Evolutionary conservation across 2,113 vertebrate species (phyloP).

Genomic region (Pteruthius melanotis): DNA sequence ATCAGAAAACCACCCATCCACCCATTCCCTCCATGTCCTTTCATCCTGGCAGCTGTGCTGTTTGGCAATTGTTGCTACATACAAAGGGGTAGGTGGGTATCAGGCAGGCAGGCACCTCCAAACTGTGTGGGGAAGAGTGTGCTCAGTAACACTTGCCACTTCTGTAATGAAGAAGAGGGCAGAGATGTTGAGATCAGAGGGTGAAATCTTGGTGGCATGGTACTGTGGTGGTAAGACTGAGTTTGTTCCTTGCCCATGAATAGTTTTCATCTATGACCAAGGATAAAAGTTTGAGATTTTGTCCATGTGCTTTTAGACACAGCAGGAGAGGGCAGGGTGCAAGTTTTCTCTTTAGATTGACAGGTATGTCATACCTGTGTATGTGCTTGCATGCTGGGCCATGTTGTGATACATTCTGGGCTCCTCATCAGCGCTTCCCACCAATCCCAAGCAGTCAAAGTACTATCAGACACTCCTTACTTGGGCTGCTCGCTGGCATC

Average conservation of each 20-base stretch:
- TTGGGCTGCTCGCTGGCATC: not conserved
- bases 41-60: not conserved
- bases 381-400: not conserved
- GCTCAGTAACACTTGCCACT: not conserved
- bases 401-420: not conserved
- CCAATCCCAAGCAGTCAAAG: not conserved
- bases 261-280: not conserved
- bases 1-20: not conserved
- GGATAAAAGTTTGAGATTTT: not conserved
- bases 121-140: not conserved
- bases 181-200: not conserved
- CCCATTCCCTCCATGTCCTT: not conserved
- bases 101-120: not conserved
- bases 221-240: not conserved
- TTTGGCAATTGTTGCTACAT: not conserved
- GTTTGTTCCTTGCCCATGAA: not conserved
- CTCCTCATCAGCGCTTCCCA: not conserved
- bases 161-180: not conserved
- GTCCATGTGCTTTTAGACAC: not conserved
- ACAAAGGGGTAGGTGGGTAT: not conserved
- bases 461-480: not conserved
- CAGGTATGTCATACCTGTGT: not conserved
- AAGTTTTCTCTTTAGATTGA: not conserved
- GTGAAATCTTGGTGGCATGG: not conserved
- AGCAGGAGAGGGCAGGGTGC: not conserved